A percentile compares a stretch with the other conserved stretches of the same genome.
Evolutionary conservation across 2,797 vertebrate genomes (phyloP).

Genomic region (Amazona finschi): DNA sequence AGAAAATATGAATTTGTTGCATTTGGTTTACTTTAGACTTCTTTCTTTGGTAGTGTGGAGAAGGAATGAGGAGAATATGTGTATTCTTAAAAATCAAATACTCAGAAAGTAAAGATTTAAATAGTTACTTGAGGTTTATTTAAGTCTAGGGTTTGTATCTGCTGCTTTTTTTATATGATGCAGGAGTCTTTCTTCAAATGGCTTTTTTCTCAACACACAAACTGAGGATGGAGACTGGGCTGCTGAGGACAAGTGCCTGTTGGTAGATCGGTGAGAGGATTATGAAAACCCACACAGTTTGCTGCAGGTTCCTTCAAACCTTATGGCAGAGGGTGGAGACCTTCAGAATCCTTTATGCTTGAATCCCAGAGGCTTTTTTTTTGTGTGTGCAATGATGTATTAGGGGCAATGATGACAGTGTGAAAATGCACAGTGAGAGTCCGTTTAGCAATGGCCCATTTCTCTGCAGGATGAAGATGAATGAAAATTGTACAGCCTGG

Average conservation of each 20-base stretch:
- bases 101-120: background rate
- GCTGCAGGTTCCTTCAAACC: background rate
- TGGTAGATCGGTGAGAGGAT: background rate
- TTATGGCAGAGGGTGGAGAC: background rate
- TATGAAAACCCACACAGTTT: background rate
- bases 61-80: background rate
- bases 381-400: background rate
- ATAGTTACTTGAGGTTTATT: background rate
- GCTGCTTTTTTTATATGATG: background rate
- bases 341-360: background rate
- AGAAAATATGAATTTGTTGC: background rate
- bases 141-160: background rate
- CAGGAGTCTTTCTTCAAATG: background rate
- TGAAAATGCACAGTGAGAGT: background rate
- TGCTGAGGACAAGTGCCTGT: background rate
- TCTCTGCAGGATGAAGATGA: background rate
- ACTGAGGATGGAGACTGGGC: background rate
- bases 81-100: background rate
- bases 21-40: background rate
- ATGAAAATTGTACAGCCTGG: conserved; percentile 18
- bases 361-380: background rate
- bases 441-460: background rate
- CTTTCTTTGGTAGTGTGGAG: background rate
- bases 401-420: background rate
- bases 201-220: background rate